Base-by-base conservation (phyloP, 2,113 vertebrate species). In the Gallinago undulata region DNA sequence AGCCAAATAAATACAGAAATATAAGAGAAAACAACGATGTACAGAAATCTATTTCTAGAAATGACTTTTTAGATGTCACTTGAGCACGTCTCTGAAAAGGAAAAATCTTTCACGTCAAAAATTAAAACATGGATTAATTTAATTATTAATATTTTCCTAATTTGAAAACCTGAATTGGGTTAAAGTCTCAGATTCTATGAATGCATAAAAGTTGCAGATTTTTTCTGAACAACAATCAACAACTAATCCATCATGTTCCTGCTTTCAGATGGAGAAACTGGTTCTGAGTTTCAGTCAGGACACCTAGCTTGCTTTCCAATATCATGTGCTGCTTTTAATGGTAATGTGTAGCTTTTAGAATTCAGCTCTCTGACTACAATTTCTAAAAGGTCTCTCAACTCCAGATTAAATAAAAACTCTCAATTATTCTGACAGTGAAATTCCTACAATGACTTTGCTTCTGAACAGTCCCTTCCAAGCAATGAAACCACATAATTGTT, bases 1-100 rank as follows among this genome's bases (percentile, higher is more conserved):
- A 92, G 77, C 24, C 87, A 97, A 96, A 83, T 35, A 92, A 82
- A 79, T 62, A 79, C 4, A 76, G 19, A 70, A 94, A 89, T 84
- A 80, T 33, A 30, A 88, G 22, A 27, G 19, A 78, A 97, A 96
- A 91, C 28, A 73, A 33, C n/a, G 7, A 51, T 47, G 19, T 80
- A 7, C 11, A 22, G 35, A 94, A 91, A 84, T 75, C 35, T 59
- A 30, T 73, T 69, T 94, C 48, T 92, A 28, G 39, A 88, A 94
- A 63, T 25, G 0, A n/a, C 33, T 51, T 82, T 39, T 83, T 47
- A 60, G 10, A 37, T 55, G 41, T 60, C n/a, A 63, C 2, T 53
- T 59, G 2, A 63, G 7, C 4, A 37, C 31, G 33, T 4, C 4
- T 59, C 47, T 24, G 18, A 60, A 76, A 92, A 90, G 2, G 12